Conservation (phyloP, 2,797 vertebrate species). For the Acanthis flammea region DNA sequence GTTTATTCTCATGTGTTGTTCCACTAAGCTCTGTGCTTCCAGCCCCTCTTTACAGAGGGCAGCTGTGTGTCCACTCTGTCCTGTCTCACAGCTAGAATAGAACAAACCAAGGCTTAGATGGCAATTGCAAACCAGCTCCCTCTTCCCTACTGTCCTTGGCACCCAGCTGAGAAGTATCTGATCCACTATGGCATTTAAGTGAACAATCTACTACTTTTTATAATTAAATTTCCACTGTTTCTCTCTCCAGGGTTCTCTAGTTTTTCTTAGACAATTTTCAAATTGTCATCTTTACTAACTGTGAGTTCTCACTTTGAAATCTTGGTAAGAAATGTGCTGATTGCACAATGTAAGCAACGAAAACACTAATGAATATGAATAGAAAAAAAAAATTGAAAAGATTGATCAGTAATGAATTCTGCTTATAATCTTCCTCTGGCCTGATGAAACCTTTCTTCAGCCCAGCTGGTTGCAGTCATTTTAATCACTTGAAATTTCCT, state of each 20-base stretch:
- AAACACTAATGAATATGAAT: conserved; percentile 4
- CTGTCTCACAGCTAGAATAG: neutral
- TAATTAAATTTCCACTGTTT: conserved; percentile 2
- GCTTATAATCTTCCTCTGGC: neutral
- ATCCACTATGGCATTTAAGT: neutral
- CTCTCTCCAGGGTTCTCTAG: neutral
- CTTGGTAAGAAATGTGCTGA: neutral
- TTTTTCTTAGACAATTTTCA: neutral
- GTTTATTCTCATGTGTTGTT: neutral
- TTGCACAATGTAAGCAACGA: neutral
- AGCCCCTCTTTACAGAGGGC: neutral
- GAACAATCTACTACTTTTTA: neutral
- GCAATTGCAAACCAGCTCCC: neutral
- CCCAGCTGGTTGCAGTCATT: conserved; percentile 6
- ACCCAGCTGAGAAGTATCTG: neutral
- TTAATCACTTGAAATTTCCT: conserved; percentile 27
- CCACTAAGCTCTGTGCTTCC: neutral
- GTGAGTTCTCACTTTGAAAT: neutral
- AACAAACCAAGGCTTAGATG: neutral
- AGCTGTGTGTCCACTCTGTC: neutral
- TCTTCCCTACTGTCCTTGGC: neutral
- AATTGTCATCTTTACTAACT: neutral
- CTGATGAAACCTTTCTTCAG: conserved; percentile 18
- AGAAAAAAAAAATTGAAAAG: neutral
- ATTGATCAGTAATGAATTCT: conserved; percentile 2